phyloP scores from a whole-genome alignment of 1,140 invertebrate species.

The Drosophila jambulina region DNA sequence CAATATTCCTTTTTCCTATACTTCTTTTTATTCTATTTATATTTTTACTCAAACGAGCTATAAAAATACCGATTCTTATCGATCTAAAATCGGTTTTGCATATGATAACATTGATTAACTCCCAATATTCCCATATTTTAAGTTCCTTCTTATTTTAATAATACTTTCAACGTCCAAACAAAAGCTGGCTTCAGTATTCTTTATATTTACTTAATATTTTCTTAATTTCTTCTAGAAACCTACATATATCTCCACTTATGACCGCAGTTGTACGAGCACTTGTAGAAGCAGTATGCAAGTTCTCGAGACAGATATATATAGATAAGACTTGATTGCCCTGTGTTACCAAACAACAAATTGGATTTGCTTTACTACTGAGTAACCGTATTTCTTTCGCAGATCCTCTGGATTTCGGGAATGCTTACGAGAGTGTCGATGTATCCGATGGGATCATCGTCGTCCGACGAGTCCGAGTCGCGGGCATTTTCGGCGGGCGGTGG shows the following conservation, averaged over 20 bases:
- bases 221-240: neutral
- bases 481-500: slow-evolving; percentile 87
- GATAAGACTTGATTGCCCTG: slow-evolving; percentile 6
- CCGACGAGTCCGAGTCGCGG: slow-evolving; percentile 85
- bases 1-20: neutral
- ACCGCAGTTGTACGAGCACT: neutral
- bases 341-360: slow-evolving; percentile 3
- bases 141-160: neutral
- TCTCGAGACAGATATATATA: slow-evolving; percentile 9
- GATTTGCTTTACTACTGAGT: neutral
- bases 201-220: neutral
- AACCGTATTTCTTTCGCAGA: neutral
- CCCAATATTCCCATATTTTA: fast-evolving
- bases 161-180: too few relatives aligned
- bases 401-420: slow-evolving; percentile 4
- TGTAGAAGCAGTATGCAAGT: slow-evolving; percentile 6
- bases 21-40: neutral
- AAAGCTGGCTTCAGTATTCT: neutral
- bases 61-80: too few relatives aligned
- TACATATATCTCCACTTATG: neutral
- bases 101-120: neutral
- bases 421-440: slow-evolving; percentile 88
- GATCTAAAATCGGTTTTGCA: neutral
- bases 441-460: slow-evolving; percentile 86
- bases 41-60: too few relatives aligned